A percentile compares a stretch with the other conserved stretches of the same genome.
phyloP scores from a whole-genome alignment of 2,888 invertebrate species.

The Drosophila affinis region DNA sequence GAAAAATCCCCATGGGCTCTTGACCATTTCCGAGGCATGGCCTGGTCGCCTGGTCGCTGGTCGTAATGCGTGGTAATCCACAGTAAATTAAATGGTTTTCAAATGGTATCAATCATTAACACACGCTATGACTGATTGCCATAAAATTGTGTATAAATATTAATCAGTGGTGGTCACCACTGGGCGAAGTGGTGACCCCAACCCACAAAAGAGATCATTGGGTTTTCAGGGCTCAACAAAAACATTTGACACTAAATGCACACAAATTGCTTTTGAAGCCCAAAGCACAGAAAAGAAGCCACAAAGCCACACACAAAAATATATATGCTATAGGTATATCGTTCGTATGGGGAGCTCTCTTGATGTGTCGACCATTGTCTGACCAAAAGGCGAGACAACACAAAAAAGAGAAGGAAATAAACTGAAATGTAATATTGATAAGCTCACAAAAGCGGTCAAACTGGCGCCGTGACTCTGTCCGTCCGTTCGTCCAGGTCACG shows the following conservation, averaged over 20 bases:
- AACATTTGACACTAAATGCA: slow-evolving; percentile 78
- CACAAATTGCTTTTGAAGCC: slow-evolving; percentile 75
- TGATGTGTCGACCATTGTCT: slow-evolving; percentile 41
- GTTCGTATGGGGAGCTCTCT: slow-evolving; percentile 23
- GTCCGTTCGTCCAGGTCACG: slow-evolving; percentile 13
- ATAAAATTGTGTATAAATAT: slow-evolving; percentile 53
- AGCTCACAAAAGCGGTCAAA: slow-evolving; percentile 65
- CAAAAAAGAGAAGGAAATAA: slow-evolving; percentile 40
- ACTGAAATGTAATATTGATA: slow-evolving; percentile 76
- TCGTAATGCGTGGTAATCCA: slow-evolving; percentile 56
- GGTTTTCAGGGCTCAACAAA: slow-evolving; percentile 51
- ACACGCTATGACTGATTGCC: slow-evolving; percentile 66
- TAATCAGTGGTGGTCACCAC: slow-evolving; percentile 49
- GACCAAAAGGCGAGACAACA: slow-evolving; percentile 29
- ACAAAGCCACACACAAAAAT: slow-evolving; percentile 48
- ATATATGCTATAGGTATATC: slow-evolving; percentile 12
- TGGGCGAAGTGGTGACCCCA: slow-evolving; percentile 2
- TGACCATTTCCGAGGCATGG: slow-evolving; percentile 59
- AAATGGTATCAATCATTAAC: slow-evolving; percentile 70
- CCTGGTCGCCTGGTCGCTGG: neutral
- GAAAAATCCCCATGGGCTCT: slow-evolving; percentile 16
- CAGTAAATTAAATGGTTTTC: slow-evolving; percentile 60
- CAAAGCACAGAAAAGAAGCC: slow-evolving; percentile 52
- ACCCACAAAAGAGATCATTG: slow-evolving; percentile 29
- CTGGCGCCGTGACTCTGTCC: slow-evolving; percentile 54